These are phyloP conservation scores for Eptatretus burgeri DNA, from an alignment of 2,113 vertebrate species.

Conservation along the genomic window DNA sequence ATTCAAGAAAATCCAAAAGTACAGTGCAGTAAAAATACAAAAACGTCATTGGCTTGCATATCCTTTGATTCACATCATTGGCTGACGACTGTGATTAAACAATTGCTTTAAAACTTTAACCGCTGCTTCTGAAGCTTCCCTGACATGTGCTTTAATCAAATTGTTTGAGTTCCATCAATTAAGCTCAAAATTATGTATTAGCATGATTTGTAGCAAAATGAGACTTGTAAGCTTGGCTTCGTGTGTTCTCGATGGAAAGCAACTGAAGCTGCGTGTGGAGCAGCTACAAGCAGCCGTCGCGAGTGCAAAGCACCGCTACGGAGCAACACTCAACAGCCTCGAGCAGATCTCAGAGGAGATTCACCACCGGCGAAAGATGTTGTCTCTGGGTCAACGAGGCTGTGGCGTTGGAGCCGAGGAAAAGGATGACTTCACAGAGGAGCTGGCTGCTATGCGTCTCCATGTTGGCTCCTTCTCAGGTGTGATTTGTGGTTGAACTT, in stretches of 20 bases:
- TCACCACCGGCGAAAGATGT: conserved; percentile 42
- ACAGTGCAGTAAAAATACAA: neutral
- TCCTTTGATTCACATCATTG: too few species aligned
- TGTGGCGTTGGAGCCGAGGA: conserved; percentile 55
- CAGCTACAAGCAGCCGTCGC: conserved; percentile 50
- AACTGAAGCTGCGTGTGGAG: conserved; percentile 71
- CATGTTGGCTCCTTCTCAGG: too few species aligned
- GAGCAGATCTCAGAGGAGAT: conserved; percentile 93
- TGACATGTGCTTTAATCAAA: neutral
- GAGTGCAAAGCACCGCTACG: conserved; percentile 63
- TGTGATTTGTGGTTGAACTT: too few species aligned
- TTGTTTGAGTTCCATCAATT: neutral
- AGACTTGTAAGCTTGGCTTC: conserved; percentile 60
- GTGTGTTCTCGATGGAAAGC: conserved; percentile 29
- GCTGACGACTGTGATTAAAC: too few species aligned
- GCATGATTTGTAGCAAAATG: conserved; percentile 23
- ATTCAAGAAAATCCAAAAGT: neutral
- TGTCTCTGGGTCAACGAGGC: conserved; percentile 45
- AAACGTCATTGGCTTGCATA: too few species aligned
- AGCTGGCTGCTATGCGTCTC: too few species aligned
- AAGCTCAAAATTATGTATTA: neutral
- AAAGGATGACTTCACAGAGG: too few species aligned
- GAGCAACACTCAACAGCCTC: conserved; percentile 21
- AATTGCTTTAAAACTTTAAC: too few species aligned
- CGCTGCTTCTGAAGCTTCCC: neutral